These are phyloP conservation scores for Crypturellus tataupa DNA, from an alignment of 2,797 vertebrate genomes.

Conservation along the genomic window DNA sequence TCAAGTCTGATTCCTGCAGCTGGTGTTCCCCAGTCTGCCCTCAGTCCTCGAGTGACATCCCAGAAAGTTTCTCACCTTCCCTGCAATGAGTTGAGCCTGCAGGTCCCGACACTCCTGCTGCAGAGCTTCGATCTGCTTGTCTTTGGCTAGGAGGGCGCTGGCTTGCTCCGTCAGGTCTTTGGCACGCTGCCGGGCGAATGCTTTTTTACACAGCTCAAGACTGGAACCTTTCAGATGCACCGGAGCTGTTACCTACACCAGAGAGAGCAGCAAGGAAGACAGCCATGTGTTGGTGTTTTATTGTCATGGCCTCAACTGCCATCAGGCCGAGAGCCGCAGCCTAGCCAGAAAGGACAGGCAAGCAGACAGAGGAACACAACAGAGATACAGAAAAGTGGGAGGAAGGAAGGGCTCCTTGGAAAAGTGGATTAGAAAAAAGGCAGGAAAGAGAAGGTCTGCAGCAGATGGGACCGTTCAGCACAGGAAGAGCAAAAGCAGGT, in stretches of 20 bases:
- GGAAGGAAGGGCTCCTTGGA: background rate
- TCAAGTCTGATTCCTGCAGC: background rate
- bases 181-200: constrained; percentile 92
- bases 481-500: background rate
- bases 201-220: constrained; percentile 91
- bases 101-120: constrained; percentile 91
- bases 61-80: constrained; percentile 85
- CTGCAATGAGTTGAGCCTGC: constrained; percentile 84
- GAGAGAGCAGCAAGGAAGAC: constrained; percentile 1
- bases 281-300: accelerated
- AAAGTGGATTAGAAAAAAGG: background rate
- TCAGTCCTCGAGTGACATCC: background rate
- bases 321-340: background rate
- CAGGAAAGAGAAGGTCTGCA: background rate
- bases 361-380: background rate
- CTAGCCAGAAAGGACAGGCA: background rate
- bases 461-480: background rate
- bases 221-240: constrained; percentile 85
- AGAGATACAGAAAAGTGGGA: background rate
- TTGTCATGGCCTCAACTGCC: background rate
- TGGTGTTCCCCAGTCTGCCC: background rate
- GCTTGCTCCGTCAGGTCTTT: constrained; percentile 95
- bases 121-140: constrained; percentile 94
- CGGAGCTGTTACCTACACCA: constrained; percentile 88
- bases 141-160: constrained; percentile 91